Conservation (phyloP, 2,113 vertebrate genomes). For the Heterotilapia buettikoferi region DNA sequence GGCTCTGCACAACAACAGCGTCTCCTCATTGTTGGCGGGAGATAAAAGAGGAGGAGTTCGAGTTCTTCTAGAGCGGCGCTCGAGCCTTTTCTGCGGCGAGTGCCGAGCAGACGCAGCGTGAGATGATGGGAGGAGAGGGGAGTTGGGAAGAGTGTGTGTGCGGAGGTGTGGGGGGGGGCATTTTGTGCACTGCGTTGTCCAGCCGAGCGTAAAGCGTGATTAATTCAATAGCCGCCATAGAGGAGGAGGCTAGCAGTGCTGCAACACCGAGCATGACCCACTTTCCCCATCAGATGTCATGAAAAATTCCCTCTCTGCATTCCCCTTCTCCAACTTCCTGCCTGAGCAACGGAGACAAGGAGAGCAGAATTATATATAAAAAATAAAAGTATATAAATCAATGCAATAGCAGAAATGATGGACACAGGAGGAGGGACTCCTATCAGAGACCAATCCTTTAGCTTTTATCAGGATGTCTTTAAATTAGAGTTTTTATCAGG, state of each 20-base stretch:
- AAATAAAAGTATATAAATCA: not conserved
- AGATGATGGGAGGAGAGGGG: not conserved
- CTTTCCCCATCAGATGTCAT: constrained; percentile 81
- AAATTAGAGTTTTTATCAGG: not conserved
- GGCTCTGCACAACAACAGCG: not conserved
- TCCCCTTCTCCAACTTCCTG: constrained; percentile 25
- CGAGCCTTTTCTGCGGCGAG: constrained; percentile 25
- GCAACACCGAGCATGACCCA: constrained; percentile 87
- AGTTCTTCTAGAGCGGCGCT: constrained; percentile 36
- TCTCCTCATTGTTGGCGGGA: constrained; percentile 24
- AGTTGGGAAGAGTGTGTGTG: not conserved
- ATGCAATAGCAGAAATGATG: not conserved
- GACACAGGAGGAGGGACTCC: not conserved
- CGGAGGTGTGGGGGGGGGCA: not conserved
- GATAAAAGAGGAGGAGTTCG: not conserved
- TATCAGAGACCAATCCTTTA: not conserved
- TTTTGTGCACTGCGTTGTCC: constrained; percentile 72
- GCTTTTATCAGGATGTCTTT: not conserved
- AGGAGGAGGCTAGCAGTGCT: constrained; percentile 81
- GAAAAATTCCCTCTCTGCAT: constrained; percentile 41
- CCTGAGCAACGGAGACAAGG: not conserved
- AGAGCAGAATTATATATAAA: not conserved
- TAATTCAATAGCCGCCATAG: constrained; percentile 90
- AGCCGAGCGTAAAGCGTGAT: constrained; percentile 85
- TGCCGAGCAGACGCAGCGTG: constrained; percentile 1